Evolutionary conservation across 2,113 vertebrate species (phyloP), one percentile per base, ranked within the genome.

Genomic region (Ursus arctos): DNA sequence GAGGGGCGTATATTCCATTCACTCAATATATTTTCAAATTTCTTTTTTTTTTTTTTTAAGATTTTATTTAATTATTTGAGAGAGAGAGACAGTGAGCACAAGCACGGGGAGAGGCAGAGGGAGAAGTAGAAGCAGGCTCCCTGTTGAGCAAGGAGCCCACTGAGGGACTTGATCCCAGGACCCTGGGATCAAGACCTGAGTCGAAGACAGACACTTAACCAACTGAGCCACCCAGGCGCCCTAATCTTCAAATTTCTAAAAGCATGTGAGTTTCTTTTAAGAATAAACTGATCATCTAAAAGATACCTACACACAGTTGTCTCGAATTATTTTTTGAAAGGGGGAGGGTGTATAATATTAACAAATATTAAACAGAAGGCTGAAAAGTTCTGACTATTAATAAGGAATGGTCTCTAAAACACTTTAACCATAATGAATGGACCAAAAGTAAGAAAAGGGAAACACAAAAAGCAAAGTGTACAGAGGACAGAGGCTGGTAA

Each of bases 301-400:
- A 89, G 59, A 87, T 69, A 94, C 1, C 12, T n/a, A 95, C 55
- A 65, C 79, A 93, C 1, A 81, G 22, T 49, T 72, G 31, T 31
- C 36, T 81, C 59, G 40, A 96, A 72, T 86, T 77, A 47, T 59
- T 91, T 97, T 59, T 95, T 22, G 61, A 95, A 86, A 88, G 24
- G 90, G 28, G 65, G 6, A 94, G 85, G 36, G 16, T 77, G 86
- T 31, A 92, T 19, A 57, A 21, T 85, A 81, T 55, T 87, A 80
- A 59, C 4, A 93, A 91, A 95, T 65, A 98, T 6, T 71, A 92
- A 97, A 89, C 55, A 88, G 47, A 96, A 88, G 24, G 22, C 33
- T 82, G 33, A 83, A 86, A 74, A 43, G 26, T 63, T 88, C 53
- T 69, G 43, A 93, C 8, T 83, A 43, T 43, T 94, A 81, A 91